Percentiles rank a stretch among this genome's conserved stretches.
These are phyloP conservation scores for Myotis brandtii DNA, from an alignment of 2,113 vertebrate genomes.

Conservation along the genomic window DNA sequence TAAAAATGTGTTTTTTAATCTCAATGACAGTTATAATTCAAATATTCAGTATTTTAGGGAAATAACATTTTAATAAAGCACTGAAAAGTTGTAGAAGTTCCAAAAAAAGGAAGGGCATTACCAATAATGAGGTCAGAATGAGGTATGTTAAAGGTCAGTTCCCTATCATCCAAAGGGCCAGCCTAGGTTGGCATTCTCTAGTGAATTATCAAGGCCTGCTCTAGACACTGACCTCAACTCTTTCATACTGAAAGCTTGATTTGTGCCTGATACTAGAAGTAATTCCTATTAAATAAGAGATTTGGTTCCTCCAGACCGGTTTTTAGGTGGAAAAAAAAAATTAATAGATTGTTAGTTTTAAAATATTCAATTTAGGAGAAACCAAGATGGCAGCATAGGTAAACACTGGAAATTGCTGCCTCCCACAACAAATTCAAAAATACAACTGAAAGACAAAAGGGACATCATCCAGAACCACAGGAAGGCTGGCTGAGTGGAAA, in stretches of 20 bases:
- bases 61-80: conserved; percentile 41
- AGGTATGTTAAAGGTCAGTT: background rate
- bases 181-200: background rate
- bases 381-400: no score
- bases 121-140: background rate
- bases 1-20: conserved; percentile 29
- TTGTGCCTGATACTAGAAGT: background rate
- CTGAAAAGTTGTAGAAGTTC: background rate
- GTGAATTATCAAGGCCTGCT: background rate
- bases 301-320: background rate
- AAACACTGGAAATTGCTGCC: no score
- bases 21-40: background rate
- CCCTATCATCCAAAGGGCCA: background rate
- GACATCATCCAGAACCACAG: no score
- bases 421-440: no score
- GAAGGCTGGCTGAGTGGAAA: no score
- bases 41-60: conserved; percentile 44
- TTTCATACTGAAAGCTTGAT: background rate
- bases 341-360: conserved; percentile 21
- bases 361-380: conserved; percentile 28
- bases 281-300: conserved; percentile 22
- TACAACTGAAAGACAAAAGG: no score
- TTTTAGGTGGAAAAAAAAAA: background rate
- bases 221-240: background rate
- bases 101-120: background rate